Conservation (phyloP, 2,113 vertebrate species). For the Carollia perspicillata region DNA sequence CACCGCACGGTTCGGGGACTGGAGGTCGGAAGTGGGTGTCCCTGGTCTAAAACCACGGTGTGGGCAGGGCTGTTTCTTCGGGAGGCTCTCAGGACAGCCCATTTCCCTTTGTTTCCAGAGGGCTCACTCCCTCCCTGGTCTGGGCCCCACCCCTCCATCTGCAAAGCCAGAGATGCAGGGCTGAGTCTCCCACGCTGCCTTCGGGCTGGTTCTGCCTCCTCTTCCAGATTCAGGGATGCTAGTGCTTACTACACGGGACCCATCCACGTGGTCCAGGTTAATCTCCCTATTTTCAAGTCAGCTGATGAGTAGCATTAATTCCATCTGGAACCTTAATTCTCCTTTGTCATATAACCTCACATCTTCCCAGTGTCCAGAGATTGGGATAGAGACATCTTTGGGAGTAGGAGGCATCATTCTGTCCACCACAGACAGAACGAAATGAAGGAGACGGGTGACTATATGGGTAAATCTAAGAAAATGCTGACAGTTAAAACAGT, state of each 20-base stretch:
- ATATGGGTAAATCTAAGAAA: not conserved
- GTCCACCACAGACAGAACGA: not conserved
- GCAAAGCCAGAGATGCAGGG: accelerated
- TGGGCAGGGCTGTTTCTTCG: not conserved
- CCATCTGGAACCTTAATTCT: not conserved
- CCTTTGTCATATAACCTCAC: not conserved
- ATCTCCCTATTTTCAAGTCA: not conserved
- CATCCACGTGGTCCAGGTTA: not conserved
- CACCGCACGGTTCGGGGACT: not conserved
- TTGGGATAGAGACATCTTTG: not conserved
- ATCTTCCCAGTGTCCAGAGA: not conserved
- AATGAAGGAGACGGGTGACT: not conserved
- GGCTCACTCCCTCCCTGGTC: accelerated
- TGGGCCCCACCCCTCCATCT: accelerated
- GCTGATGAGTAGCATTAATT: not conserved
- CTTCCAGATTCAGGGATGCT: not conserved
- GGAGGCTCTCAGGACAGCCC: not conserved
- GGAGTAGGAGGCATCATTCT: not conserved
- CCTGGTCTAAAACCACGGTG: not conserved
- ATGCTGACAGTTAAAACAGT: not conserved
- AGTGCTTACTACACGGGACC: too few species aligned
- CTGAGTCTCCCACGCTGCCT: not conserved
- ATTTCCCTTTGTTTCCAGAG: not conserved
- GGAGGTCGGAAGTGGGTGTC: not conserved
- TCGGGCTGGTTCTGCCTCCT: not conserved